Evolutionary conservation across 2,797 vertebrate genomes (phyloP).

Genomic region (Schizopygopsis malacanthus): DNA sequence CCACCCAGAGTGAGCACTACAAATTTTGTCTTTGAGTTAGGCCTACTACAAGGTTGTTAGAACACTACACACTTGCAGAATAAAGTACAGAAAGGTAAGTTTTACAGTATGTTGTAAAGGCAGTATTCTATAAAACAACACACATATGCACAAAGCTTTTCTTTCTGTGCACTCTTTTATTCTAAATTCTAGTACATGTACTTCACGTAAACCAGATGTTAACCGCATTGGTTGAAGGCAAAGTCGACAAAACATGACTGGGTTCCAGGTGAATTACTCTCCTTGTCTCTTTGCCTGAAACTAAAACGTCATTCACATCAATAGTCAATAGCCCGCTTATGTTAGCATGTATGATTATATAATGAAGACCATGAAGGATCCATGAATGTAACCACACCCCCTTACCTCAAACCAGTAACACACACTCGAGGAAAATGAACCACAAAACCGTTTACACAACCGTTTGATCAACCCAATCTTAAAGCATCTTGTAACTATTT

Average conservation of each 20-base stretch:
- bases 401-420: constrained; percentile 2
- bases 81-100: background rate
- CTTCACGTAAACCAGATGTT: background rate
- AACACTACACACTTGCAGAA: background rate
- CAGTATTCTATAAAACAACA: background rate
- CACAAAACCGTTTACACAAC: constrained; percentile 1
- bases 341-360: constrained; percentile 65
- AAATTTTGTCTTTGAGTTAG: background rate
- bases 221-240: background rate
- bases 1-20: background rate
- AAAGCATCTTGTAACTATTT: background rate
- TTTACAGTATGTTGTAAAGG: background rate
- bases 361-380: constrained; percentile 68
- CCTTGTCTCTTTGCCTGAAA: constrained; percentile 38
- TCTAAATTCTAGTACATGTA: background rate
- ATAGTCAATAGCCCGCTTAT: constrained; percentile 77
- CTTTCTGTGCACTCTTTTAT: background rate
- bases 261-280: constrained; percentile 40
- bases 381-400: constrained; percentile 64
- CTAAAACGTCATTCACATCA: constrained; percentile 60
- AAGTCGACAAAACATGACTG: background rate
- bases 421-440: background rate
- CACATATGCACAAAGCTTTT: background rate
- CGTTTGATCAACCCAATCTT: background rate
- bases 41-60: background rate